Evolutionary conservation across 2,888 invertebrate genomes (phyloP), one percentile per base, ranked within the genome.

Genomic region (Incurvaria masculella): DNA sequence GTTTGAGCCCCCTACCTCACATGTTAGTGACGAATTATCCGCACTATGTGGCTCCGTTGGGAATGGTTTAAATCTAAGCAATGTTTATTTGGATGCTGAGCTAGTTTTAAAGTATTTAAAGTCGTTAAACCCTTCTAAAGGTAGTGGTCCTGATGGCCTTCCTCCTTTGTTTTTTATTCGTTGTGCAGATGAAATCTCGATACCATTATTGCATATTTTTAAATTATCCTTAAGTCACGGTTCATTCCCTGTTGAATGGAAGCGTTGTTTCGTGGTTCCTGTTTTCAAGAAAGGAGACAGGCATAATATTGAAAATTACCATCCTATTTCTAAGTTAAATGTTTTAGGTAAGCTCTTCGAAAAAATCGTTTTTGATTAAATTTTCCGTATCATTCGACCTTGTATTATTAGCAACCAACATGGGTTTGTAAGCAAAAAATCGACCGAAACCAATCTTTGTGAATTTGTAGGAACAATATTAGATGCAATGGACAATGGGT

Each of bases 221-320:
- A 14, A 3, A 4, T 4, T 14, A 33, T 33, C 33, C 4, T n/a
- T 33, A 14, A 14, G 11, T 33, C 4, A n/a, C 14, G 33, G 33
- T 14, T 3, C 8, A n/a, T 33, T 33, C 33, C 33, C 33, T 14
- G 8, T 33, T 4, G 33, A 33, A 33, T 33, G 33, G 33, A 33
- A 33, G 14, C 8, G 14, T 8, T 33, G 11, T 14, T 33, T 33
- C 14, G 33, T 33, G 8, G 33, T 33, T 33, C 44, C 44, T 6
- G 19, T 44, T 44, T 44, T 44, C 21, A 27, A 44, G 17, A 44
- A 26, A 5, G 44, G n/a, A n/a, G n/a, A n/a, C n/a, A n/a, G n/a
- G n/a, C n/a, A 44, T 17, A 16, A 27, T 18, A 38, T 38, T n/a
- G 16, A 23, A 19, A 23, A 45, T 14, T 38, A 45, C n/a, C 16